phyloP scores from a whole-genome alignment of 2,797 vertebrate species.

The Echeneis naucrates region DNA sequence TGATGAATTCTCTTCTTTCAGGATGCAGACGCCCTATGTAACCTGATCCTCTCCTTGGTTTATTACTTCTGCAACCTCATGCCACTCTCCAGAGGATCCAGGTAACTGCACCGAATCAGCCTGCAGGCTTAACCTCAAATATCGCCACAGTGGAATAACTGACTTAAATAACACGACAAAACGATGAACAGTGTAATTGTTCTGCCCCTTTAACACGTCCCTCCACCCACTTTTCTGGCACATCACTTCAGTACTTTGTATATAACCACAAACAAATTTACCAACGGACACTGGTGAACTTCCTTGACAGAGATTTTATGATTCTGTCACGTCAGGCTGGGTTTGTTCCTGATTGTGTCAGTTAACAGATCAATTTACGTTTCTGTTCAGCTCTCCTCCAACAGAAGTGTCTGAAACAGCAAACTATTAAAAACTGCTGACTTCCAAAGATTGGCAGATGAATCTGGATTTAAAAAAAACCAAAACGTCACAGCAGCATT shows the following conservation, averaged over 20 bases:
- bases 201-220: too few species aligned
- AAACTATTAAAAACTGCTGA: not conserved
- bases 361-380: not conserved
- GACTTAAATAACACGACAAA: too few species aligned
- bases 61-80: constrained; percentile 99
- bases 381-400: not conserved
- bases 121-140: not conserved
- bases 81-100: constrained; percentile 92
- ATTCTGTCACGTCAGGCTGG: not conserved
- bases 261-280: not conserved
- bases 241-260: not conserved
- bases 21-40: constrained; percentile 97
- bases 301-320: not conserved
- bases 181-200: too few species aligned
- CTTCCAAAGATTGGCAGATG: not conserved
- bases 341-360: not conserved
- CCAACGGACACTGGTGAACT: not conserved
- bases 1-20: constrained; percentile 63
- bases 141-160: not conserved
- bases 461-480: too few species aligned
- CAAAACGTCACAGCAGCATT: not conserved
- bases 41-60: constrained; percentile 95
- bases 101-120: constrained; percentile 41
- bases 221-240: too few species aligned
- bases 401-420: not conserved